Percentiles rank a stretch among this genome's conserved stretches.
phyloP scores from a whole-genome alignment of 2,113 vertebrate species.

The Colistium nudipinnis region DNA sequence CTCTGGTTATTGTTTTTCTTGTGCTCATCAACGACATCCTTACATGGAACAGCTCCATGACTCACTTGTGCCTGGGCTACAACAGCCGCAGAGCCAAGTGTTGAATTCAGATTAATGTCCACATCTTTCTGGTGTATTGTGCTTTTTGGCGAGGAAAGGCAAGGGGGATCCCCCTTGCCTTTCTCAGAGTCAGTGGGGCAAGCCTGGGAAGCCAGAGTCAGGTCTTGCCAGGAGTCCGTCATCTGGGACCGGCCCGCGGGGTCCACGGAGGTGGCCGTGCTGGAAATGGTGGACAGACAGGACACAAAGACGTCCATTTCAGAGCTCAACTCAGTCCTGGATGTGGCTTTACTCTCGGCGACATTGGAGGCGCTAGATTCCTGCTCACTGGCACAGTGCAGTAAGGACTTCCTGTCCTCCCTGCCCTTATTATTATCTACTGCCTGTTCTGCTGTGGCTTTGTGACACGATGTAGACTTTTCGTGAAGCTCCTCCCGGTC shows the following conservation, averaged over 20 bases:
- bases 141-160: conserved; percentile 44
- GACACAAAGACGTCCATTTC: conserved; percentile 79
- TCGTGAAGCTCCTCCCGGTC: conserved; percentile 21
- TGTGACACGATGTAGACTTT: not conserved
- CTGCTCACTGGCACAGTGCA: conserved; percentile 21
- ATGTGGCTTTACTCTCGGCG: conserved; percentile 45
- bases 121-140: conserved; percentile 58
- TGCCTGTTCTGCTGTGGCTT: conserved; percentile 3
- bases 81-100: conserved; percentile 41
- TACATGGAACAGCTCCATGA: conserved; percentile 41
- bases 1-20: conserved; percentile 53
- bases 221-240: conserved; percentile 74
- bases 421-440: conserved; percentile 11
- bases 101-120: conserved; percentile 77
- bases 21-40: conserved; percentile 38
- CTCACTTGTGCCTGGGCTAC: conserved; percentile 53
- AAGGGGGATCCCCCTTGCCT: conserved; percentile 18
- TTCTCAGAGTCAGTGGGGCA: conserved; percentile 60
- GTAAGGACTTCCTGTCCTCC: conserved; percentile 17
- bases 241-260: conserved; percentile 52
- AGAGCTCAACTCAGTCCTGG: conserved; percentile 71
- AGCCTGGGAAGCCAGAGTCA: conserved; percentile 68
- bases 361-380: conserved; percentile 32
- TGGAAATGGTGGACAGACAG: conserved; percentile 77
- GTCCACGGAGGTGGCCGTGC: conserved; percentile 67